Evolutionary conservation across 2,113 vertebrate species (phyloP), one percentile per base, ranked within the genome.

Genomic region (Solenodon paradoxus): DNA sequence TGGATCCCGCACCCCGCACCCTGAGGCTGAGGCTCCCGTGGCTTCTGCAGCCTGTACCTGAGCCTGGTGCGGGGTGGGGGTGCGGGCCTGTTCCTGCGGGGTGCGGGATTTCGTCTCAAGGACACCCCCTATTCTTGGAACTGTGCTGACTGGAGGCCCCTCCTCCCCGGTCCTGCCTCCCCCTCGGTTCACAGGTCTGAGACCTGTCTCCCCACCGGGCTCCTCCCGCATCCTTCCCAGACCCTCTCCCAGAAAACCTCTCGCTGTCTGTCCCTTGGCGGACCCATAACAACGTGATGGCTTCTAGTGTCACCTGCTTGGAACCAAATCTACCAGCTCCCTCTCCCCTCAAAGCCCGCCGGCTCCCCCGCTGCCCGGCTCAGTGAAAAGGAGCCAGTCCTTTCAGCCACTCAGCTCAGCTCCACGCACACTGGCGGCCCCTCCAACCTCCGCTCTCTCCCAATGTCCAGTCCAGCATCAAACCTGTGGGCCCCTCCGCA

Each of bases 401-500:
- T 40, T 57, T 38, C 6, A 32, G 63, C 30, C 53, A 32, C 55
- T 77, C 38, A 28, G 6, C 35, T 22, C 3, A 32, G n/a, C n/a
- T n/a, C n/a, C n/a, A n/a, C n/a, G n/a, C n/a, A n/a, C n/a, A n/a
- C n/a, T n/a, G n/a, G n/a, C n/a, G n/a, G n/a, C n/a, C n/a, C n/a
- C n/a, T n/a, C n/a, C n/a, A n/a, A n/a, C n/a, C n/a, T n/a, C n/a
- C n/a, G n/a, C 5, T 68, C 20, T 71, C 35, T 51, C 7, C 30
- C n/a, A 2, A 57, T 3, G 1, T n/a, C 13, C 55, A 2, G 2
- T 7, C 35, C 59, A 20, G 17, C 71, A 17, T 8, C 12, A n/a
- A 30, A 38, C 5, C 47, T 0, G 0, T 0, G 0, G 19, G 45
- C 1, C 17, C 9, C 38, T n/a, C n/a, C n/a, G n/a, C n/a, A n/a